phyloP scores from a whole-genome alignment of 2,888 invertebrate genomes.

The Xylophagus ater region DNA sequence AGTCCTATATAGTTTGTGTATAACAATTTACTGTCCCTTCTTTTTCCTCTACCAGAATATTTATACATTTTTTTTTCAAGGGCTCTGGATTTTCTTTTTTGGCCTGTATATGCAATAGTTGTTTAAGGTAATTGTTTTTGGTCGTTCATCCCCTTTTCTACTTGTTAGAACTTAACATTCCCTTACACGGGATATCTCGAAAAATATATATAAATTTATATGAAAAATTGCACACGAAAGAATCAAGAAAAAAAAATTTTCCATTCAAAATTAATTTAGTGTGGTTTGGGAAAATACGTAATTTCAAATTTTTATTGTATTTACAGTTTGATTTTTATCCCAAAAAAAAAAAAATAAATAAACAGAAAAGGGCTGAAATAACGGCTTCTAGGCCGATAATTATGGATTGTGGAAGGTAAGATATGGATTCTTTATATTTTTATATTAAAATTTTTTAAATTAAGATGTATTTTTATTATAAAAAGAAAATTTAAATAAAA shows the following conservation, averaged over 20 bases:
- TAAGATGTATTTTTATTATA: no score
- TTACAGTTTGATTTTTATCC: slow-evolving; percentile 7
- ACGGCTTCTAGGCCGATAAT: slow-evolving; percentile 11
- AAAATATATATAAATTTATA: not conserved
- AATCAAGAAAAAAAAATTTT: not conserved
- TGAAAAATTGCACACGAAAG: not conserved
- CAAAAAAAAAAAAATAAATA: no score
- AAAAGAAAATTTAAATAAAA: no score
- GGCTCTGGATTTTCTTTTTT: no score
- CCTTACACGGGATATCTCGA: not conserved
- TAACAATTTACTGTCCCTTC: no score
- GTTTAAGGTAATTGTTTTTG: not conserved
- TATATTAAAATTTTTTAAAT: no score
- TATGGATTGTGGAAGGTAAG: slow-evolving; percentile 13
- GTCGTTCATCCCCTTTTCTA: no score
- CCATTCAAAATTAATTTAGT: not conserved
- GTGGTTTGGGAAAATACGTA: not conserved
- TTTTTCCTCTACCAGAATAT: no score
- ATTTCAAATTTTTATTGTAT: slow-evolving; percentile 6
- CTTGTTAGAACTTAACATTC: no score
- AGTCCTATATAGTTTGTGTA: not conserved
- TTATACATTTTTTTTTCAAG: no score
- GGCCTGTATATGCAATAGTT: not conserved
- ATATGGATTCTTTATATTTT: no score
- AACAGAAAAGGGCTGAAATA: slow-evolving; percentile 6